A percentile compares a stretch with the other conserved stretches of the same genome.
Evolutionary conservation across 1,140 invertebrate species (phyloP).

Genomic region (Leguminivora glycinivorella): DNA sequence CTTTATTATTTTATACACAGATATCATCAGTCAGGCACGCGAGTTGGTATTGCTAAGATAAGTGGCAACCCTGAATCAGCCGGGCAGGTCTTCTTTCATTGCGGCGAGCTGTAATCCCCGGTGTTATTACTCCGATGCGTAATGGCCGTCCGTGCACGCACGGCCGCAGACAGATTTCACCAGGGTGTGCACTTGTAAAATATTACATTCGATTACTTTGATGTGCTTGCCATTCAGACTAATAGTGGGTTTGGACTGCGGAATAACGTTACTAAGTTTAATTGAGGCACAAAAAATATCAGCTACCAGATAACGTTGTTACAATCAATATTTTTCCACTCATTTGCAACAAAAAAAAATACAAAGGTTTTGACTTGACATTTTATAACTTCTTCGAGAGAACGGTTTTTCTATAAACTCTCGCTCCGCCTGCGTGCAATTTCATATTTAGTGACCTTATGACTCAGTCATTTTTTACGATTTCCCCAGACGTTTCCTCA

Average conservation of each 20-base stretch:
- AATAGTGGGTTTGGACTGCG: too few relatives aligned
- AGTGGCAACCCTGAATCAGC: neutral
- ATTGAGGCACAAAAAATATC: too few relatives aligned
- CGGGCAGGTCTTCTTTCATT: slow-evolving; percentile 24
- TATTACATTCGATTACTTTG: neutral
- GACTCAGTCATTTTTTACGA: neutral
- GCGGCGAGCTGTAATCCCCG: slow-evolving; percentile 16
- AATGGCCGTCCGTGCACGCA: slow-evolving; percentile 12
- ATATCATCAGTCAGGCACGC: neutral
- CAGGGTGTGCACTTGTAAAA: neutral
- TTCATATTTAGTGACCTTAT: too few relatives aligned
- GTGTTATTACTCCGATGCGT: slow-evolving; percentile 17
- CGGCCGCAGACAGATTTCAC: neutral
- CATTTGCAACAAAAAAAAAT: too few relatives aligned
- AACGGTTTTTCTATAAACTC: too few relatives aligned
- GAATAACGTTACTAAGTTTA: too few relatives aligned
- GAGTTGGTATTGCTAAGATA: neutral
- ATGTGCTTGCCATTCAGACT: too few relatives aligned
- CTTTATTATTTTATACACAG: neutral
- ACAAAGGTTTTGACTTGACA: too few relatives aligned
- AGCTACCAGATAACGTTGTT: too few relatives aligned
- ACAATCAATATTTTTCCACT: too few relatives aligned
- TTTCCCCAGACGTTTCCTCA: neutral
- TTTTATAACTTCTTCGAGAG: too few relatives aligned
- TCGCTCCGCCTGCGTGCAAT: too few relatives aligned